Conservation (phyloP, 2,797 vertebrate species). For the Periophthalmus magnuspinnatus region DNA sequence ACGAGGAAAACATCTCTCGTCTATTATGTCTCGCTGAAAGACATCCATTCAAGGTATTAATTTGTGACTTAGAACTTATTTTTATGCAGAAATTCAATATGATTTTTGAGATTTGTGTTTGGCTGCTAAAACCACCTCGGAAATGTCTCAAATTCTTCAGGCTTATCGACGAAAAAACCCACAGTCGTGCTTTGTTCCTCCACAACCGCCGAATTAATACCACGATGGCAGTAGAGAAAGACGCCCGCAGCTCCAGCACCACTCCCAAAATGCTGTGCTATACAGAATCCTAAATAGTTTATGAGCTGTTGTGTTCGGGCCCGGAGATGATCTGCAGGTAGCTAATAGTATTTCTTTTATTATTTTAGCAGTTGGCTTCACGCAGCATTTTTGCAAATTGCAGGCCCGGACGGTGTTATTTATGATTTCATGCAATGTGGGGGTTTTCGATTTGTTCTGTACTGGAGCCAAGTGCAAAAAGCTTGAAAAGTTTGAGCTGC, state of each 20-base stretch:
- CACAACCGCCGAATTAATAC: constrained; percentile 17
- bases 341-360: constrained; percentile 25
- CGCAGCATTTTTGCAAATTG: constrained; percentile 35
- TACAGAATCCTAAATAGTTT: constrained; percentile 43
- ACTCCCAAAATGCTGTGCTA: constrained; percentile 18
- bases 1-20: not conserved
- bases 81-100: constrained; percentile 8
- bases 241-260: constrained; percentile 31
- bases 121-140: constrained; percentile 10
- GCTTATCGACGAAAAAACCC: constrained; percentile 28
- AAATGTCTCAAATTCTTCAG: constrained; percentile 20
- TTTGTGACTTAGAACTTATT: not conserved
- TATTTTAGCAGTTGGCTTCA: constrained; percentile 17
- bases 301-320: constrained; percentile 39
- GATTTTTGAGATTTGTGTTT: constrained; percentile 26
- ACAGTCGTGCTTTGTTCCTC: constrained; percentile 32
- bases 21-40: not conserved
- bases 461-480: not conserved
- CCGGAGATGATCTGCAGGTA: constrained; percentile 30
- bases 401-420: constrained; percentile 20
- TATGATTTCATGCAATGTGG: constrained; percentile 7
- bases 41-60: not conserved
- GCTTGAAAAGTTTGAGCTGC: not conserved
- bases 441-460: constrained; percentile 1
- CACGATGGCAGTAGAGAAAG: constrained; percentile 10